These are phyloP conservation scores for Otocyon megalotis DNA, from an alignment of 2,113 vertebrate genomes.

Conservation along the genomic window DNA sequence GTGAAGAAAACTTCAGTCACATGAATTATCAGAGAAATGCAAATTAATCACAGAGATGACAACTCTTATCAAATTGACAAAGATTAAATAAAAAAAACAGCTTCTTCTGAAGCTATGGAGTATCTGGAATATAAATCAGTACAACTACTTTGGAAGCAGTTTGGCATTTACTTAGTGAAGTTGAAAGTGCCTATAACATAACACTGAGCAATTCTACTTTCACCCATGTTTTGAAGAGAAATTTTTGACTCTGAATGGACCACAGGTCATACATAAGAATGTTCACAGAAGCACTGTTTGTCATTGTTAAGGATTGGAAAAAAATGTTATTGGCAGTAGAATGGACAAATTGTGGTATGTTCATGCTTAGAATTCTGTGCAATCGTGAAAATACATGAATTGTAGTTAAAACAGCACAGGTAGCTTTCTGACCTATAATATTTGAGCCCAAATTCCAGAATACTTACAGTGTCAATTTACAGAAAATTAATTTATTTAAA, in stretches of 20 bases:
- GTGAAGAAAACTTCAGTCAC: background rate
- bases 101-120: background rate
- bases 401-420: background rate
- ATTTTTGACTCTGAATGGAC: background rate
- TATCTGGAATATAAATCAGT: background rate
- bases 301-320: background rate
- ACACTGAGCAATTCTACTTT: background rate
- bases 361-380: background rate
- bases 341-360: background rate
- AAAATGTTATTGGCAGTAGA: background rate
- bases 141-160: slow-evolving; percentile 4
- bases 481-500: background rate
- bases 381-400: background rate
- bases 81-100: background rate
- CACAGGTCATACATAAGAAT: background rate
- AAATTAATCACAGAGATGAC: background rate
- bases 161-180: background rate
- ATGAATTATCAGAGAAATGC: background rate
- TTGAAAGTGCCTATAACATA: background rate
- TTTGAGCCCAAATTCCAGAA: background rate
- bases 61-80: background rate
- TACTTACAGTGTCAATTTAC: background rate
- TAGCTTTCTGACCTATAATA: background rate
- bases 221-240: background rate
- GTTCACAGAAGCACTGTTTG: background rate